Conservation (phyloP, 2,113 vertebrate species). For the Pardalotus punctatus region DNA sequence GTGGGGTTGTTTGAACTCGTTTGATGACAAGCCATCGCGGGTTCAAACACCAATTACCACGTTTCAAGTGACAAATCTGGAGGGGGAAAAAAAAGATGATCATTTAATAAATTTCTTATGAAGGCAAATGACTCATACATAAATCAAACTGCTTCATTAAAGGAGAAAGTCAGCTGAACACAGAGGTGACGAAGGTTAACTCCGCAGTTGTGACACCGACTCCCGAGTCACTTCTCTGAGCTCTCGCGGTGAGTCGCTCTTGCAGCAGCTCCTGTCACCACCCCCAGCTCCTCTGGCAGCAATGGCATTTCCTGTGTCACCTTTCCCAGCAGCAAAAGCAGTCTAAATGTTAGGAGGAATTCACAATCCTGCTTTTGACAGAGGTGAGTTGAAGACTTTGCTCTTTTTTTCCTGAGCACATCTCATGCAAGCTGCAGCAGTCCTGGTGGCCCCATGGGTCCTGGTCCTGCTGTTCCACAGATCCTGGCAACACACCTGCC, state of each 20-base stretch:
- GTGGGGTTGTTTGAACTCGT: not conserved
- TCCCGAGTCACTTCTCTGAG: not conserved
- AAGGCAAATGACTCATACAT: constrained; percentile 63
- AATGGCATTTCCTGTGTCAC: not conserved
- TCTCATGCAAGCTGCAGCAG: fast-evolving
- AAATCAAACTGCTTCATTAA: constrained; percentile 68
- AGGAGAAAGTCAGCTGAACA: constrained; percentile 20
- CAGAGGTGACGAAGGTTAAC: constrained; percentile 58
- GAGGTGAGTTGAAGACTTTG: not conserved
- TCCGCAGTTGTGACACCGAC: not conserved
- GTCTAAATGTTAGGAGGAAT: not conserved
- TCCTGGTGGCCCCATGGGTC: fast-evolving
- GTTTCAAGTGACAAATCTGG: constrained; percentile 50
- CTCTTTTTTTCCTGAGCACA: fast-evolving
- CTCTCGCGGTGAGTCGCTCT: not conserved
- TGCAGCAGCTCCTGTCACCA: not conserved
- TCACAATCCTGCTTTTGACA: not conserved
- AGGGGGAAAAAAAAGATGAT: constrained; percentile 29
- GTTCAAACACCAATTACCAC: constrained; percentile 36
- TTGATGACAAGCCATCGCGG: not conserved
- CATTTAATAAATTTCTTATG: constrained; percentile 74
- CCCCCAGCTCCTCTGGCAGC: not conserved
- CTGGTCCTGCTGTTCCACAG: not conserved
- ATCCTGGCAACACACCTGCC: fast-evolving
- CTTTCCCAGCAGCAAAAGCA: not conserved